Evolutionary conservation across 2,888 invertebrate genomes (phyloP), one percentile per base, ranked within the genome.

Genomic region (Cryptus viduatorius): DNA sequence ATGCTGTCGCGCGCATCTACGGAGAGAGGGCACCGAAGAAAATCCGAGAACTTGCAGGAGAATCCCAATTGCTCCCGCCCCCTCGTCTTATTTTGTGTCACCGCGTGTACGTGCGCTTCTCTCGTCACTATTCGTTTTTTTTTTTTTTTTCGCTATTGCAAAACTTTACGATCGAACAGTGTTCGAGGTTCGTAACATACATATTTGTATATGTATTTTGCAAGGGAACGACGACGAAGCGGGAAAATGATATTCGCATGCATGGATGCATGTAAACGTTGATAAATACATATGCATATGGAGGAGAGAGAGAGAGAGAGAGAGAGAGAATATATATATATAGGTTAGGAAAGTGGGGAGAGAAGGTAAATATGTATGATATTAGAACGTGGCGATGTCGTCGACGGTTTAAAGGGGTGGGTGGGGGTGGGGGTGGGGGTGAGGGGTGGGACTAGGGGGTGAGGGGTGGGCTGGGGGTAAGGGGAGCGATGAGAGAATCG

Each of bases 291-390:
- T 69, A 56, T 61, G 48, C 65, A 81, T 68, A 50, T 50, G 75
- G 71, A 59, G 48, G 75, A 48, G 73, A 69, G 71, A 0, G 19
- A 19, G 68, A 75, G n/a, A n/a, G n/a, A n/a, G n/a, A n/a, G 75
- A 48, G 73, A 69, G 71, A 0, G 19, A 19, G 68, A 75, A 73
- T 61, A 79, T 69, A 75, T 14, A 24, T 4, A 37, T 37, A 37
- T 37, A 37, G 10, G 24, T 24, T 12, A 10, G 10, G 7, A 19
- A 12, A 56, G 56, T 37, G 16, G 19, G 37, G 71, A 71, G 67
- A 76, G 71, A 48, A 42, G 75, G 79, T 67, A 72, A 76, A 82
- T 79, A 84, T 82, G 82, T 82, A 75, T 79, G 76, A 78, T 81
- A 78, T 73, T 73, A 56, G 68, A 50, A 75, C 46, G 61, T 12